Percentiles rank a stretch among this genome's conserved stretches.
Conservation (phyloP, 2,888 invertebrate genomes). For the Xestia ashworthii region DNA sequence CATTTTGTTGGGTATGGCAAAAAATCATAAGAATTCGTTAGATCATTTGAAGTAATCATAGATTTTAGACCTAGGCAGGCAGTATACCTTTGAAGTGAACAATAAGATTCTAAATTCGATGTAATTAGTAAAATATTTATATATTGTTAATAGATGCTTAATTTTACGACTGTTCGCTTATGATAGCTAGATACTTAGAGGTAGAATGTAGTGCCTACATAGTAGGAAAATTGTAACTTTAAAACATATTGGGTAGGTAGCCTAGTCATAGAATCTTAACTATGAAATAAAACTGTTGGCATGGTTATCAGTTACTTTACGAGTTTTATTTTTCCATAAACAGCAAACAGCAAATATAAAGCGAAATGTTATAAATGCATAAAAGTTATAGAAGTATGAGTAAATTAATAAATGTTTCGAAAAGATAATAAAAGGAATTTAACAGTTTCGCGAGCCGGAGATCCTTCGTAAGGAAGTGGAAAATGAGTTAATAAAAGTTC, state of each 20-base stretch:
- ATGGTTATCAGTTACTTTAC: constrained; percentile 72
- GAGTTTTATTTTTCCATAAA: constrained; percentile 58
- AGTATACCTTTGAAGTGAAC: constrained; percentile 72
- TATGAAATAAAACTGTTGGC: constrained; percentile 78
- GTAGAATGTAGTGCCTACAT: constrained; percentile 69
- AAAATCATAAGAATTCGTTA: constrained; percentile 81
- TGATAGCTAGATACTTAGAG: constrained; percentile 71
- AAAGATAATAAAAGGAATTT: constrained; percentile 57
- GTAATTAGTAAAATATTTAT: constrained; percentile 64
- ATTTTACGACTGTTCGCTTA: constrained; percentile 75
- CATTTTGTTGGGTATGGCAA: constrained; percentile 87
- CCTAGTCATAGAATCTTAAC: constrained; percentile 68
- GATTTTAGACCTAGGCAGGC: constrained; percentile 63
- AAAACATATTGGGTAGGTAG: constrained; percentile 66
- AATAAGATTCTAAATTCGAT: constrained; percentile 70
- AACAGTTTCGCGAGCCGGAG: constrained; percentile 43
- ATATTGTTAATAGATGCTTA: constrained; percentile 77
- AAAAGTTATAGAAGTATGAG: constrained; percentile 42
- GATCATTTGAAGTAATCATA: constrained; percentile 73
- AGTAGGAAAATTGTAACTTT: constrained; percentile 69
- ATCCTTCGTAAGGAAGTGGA: constrained; percentile 63
- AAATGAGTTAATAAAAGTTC: constrained; percentile 73
- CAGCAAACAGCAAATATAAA: constrained; percentile 7
- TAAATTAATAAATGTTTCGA: constrained; percentile 61
- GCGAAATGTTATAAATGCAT: constrained; percentile 14